Evolutionary conservation across 37 sponge, comb jelly and placozoan species (phyloP), one percentile per base, ranked within the genome.

Genomic region (Cliona cf. orientalis): DNA sequence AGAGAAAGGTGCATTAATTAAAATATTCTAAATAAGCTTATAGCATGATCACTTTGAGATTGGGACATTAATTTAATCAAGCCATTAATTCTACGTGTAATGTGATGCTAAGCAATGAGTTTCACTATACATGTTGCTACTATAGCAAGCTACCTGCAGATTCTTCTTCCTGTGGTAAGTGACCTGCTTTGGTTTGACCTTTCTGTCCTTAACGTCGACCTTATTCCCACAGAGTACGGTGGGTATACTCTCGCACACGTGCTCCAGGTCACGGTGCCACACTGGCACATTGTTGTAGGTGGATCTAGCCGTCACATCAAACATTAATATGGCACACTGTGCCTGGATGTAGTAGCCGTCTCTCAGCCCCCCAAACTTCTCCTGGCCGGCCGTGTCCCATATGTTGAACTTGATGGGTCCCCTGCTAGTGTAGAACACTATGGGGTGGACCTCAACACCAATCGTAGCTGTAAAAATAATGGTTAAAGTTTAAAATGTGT

Each of bases 231-330:
- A 97, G 46, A 97, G 80, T 23, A 97, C 97, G 44, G 94, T 97
- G 69, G 95, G 97, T 23, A 97, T 89, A 71, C 86, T 87, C 58
- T 94, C 95, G 63, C 92, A 89, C 29, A 97, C 97, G 58, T 95
- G 78, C 12, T 79, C 81, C 78, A 97, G 49, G 46, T 97, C 97
- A 26, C 97, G 76, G 45, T 94, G 97, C 97, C 97, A 97, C 63
- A 89, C 91, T 44, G 97, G 97, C 29, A 97, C 97, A 71, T 97
- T 97, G 86, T 97, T 97, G 82, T 97, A 97, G 2, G 97, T 97
- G 22, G 93, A 91, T 67, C 95, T 56, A 28, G 95, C 92, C 5
- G 97, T 97, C 3, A 97, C 97, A 58, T 97, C 97, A 66, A 97
- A 97, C 92, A 97, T 91, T 57, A 97, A 94, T 70, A 97, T 94